These are phyloP conservation scores for Herpetotheres cachinnans DNA, from an alignment of 2,113 vertebrate species.

Conservation along the genomic window DNA sequence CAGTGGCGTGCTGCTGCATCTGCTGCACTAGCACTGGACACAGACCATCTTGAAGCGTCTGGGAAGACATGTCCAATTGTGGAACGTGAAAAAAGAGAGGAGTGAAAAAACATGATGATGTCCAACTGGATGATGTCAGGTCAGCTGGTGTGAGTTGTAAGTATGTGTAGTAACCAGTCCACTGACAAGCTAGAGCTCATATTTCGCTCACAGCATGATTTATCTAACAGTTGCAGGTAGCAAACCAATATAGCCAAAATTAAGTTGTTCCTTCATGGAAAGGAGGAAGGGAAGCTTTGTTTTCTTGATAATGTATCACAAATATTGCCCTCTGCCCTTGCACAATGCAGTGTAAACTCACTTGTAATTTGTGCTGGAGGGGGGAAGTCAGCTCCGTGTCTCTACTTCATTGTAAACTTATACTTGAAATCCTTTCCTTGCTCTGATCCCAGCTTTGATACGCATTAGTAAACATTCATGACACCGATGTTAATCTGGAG, in stretches of 20 bases:
- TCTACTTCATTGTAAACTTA: neutral
- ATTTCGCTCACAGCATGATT: neutral
- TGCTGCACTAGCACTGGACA: neutral
- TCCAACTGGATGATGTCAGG: neutral
- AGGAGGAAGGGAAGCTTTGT: neutral
- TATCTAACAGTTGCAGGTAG: neutral
- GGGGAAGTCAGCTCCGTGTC: neutral
- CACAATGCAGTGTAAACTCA: neutral
- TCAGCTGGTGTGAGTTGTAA: neutral
- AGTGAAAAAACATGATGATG: neutral
- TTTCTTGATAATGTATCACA: neutral
- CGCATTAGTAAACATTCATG: neutral
- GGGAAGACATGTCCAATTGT: neutral
- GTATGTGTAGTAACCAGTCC: neutral
- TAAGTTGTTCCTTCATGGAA: neutral
- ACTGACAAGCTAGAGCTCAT: neutral
- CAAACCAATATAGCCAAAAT: neutral
- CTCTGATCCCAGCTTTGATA: neutral
- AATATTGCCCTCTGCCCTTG: neutral
- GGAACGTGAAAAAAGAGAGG: neutral
- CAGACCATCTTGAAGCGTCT: neutral
- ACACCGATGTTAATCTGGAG: neutral
- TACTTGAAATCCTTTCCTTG: neutral
- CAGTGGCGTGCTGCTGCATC: rapidly evolving
- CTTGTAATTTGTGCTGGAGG: neutral